Conservation (phyloP, 1,140 invertebrate species). For the Lanistes nyassanus region DNA sequence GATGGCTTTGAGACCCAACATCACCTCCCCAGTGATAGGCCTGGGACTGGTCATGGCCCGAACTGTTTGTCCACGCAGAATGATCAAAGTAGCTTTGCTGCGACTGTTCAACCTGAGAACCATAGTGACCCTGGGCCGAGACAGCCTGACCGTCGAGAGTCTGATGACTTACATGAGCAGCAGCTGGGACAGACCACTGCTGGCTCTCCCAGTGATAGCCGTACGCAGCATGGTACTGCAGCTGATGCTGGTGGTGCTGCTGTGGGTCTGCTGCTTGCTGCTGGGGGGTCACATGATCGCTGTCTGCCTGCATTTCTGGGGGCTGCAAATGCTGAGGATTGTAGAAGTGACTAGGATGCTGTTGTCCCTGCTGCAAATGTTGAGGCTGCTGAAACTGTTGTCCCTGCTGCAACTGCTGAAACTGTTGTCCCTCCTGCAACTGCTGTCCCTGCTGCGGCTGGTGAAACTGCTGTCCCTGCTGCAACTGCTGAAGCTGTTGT, state of each 20-base stretch:
- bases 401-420: not conserved
- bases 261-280: not conserved
- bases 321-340: conserved; percentile 15
- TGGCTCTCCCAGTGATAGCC: too few species aligned
- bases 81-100: conserved; percentile 12
- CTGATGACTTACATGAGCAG: too few species aligned
- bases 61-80: conserved; percentile 5
- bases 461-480: conserved; percentile 4
- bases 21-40: not conserved
- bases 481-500: conserved; percentile 1
- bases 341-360: conserved; percentile 6
- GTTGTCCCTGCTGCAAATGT: conserved; percentile 12
- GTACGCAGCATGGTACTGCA: not conserved
- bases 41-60: not conserved
- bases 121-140: not conserved
- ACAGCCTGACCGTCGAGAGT: not conserved
- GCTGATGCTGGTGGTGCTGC: conserved; percentile 9
- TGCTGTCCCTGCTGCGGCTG: conserved; percentile 4
- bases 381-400: conserved; percentile 19
- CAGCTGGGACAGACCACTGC: too few species aligned
- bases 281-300: not conserved
- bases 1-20: not conserved
- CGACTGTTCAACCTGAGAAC: conserved; percentile 1
- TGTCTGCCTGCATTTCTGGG: not conserved
- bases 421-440: conserved; percentile 17